phyloP scores from a whole-genome alignment of 2,888 invertebrate genomes.

The Pedicia rivosa region DNA sequence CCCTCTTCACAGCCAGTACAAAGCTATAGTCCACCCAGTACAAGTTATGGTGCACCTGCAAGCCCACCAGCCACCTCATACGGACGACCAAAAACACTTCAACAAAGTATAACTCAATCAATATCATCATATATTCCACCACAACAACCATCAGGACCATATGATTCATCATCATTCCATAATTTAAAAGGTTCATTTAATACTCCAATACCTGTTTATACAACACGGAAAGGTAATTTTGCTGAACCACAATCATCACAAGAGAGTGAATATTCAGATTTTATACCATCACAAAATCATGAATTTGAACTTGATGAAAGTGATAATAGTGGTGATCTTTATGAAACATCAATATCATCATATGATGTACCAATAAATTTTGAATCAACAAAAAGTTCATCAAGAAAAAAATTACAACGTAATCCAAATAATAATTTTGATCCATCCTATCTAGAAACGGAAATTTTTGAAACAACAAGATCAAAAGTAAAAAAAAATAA shows the following conservation, averaged over 20 bases:
- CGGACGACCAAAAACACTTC: constrained; percentile 1
- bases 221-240: not conserved
- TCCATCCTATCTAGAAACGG: not conserved
- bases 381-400: not conserved
- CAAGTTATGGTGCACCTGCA: too few relatives aligned
- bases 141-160: not conserved
- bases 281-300: not conserved
- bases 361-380: constrained; percentile 5
- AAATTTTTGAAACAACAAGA: not conserved
- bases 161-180: too few relatives aligned
- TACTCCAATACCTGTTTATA: constrained; percentile 1
- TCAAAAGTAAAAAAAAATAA: constrained; percentile 18
- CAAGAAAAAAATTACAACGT: not conserved
- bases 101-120: too few relatives aligned
- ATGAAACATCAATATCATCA: constrained; percentile 5
- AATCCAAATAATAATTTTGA: constrained; percentile 2
- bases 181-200: constrained; percentile 1
- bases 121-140: constrained; percentile 11
- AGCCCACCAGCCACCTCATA: not conserved
- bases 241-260: not conserved
- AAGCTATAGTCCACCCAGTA: too few relatives aligned
- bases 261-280: not conserved
- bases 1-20: too few relatives aligned
- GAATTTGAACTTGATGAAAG: not conserved
- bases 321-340: constrained; percentile 2